Conservation (phyloP, 2,113 vertebrate species). For the Tringa solitaria region DNA sequence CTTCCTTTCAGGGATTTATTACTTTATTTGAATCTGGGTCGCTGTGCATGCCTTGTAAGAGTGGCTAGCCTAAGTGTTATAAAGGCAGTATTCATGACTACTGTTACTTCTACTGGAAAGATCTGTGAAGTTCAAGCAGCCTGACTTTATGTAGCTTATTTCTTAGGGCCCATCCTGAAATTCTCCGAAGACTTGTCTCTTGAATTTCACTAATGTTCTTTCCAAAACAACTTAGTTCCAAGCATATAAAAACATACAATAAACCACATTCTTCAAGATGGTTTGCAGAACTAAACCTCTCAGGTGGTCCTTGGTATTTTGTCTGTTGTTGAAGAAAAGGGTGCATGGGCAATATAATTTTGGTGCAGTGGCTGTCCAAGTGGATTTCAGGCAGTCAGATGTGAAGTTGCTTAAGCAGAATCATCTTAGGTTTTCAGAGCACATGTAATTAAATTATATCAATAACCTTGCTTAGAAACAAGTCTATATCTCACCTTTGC, state of each 20-base stretch:
- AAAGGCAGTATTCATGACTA: not conserved
- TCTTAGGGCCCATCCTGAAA: not conserved
- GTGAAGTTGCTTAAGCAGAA: not conserved
- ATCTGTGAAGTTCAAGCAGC: not conserved
- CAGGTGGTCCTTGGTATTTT: not conserved
- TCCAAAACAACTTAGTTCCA: not conserved
- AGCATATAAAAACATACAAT: no score
- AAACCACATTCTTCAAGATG: not conserved
- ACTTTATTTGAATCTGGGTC: not conserved
- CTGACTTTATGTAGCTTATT: not conserved
- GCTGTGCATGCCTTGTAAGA: not conserved
- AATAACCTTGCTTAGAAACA: not conserved
- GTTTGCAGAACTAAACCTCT: not conserved
- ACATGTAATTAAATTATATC: not conserved
- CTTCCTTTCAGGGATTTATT: not conserved
- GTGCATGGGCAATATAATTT: not conserved
- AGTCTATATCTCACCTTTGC: not conserved
- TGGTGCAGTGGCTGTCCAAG: not conserved
- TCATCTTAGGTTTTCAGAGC: not conserved
- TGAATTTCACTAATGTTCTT: not conserved
- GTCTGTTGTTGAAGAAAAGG: not conserved
- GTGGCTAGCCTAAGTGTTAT: not conserved
- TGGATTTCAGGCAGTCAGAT: not conserved
- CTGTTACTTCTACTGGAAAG: not conserved
- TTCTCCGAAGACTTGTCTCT: not conserved